Evolutionary conservation across 2,113 vertebrate genomes (phyloP), one percentile per base, ranked within the genome.

Genomic region (Xiphorhynchus elegans): DNA sequence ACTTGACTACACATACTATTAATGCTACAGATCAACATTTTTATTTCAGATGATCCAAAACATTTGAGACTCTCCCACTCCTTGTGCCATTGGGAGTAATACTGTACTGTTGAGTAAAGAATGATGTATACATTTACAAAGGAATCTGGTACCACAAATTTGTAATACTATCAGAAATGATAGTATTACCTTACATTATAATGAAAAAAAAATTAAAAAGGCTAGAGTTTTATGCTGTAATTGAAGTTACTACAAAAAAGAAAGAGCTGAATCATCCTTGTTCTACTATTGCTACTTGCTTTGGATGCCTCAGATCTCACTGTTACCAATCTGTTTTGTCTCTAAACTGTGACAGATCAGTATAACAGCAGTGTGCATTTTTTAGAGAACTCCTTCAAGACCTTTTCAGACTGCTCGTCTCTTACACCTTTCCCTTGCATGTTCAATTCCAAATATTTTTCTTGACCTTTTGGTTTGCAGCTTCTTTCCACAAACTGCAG

Each of bases 361-460:
- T 55, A 5, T 35, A 66, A 81, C 2, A 81, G 23, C 3, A 47
- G 8, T 5, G 17, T 58, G 4, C 10, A 26, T 60, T 93, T 96
- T 84, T 63, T 53, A 58, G n/a, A 93, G 28, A 70, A 60, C 11
- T 7, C 23, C 53, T 93, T 89, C 63, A 70, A 79, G 46, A 77
- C 60, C 15, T 80, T 86, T 84, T 56, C 68, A 84, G 68, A 62
- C 19, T 79, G n/a, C 28, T 96, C 47, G 75, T 73, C 58, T 73
- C 12, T 76, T 77, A 79, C 26, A 82, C 77, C 42, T 93, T 79
- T 92, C 20, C 31, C 29, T 77, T 69, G 5, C 25, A 77, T 39
- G 67, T 83, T 96, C 77, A 90, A 59, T 67, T 94, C 56, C 67
- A 87, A 91, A 89, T 91, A 52, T 66, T 95, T 91, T 94, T 95